Conservation (phyloP, 2,113 vertebrate genomes). For the Aphelocoma coerulescens region DNA sequence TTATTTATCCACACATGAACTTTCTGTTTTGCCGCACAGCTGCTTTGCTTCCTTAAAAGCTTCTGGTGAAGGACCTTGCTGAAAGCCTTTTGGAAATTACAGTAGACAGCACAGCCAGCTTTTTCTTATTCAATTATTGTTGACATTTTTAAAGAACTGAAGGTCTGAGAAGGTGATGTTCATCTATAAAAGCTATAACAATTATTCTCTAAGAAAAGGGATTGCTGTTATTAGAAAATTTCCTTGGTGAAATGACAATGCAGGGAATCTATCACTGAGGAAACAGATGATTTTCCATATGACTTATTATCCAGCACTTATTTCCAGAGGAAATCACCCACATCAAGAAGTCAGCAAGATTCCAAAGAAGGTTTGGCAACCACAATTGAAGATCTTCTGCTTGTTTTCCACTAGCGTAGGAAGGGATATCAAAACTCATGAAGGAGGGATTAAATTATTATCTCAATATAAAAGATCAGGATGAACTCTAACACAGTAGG, state of each 20-base stretch:
- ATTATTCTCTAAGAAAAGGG: background rate
- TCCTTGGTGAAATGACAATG: background rate
- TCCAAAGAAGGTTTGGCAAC: background rate
- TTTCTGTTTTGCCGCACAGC: background rate
- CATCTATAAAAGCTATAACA: background rate
- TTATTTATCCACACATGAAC: background rate
- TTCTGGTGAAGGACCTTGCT: background rate
- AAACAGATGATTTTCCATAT: background rate
- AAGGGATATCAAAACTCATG: background rate
- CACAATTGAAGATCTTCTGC: background rate
- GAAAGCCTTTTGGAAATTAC: background rate
- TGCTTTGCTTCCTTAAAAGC: background rate
- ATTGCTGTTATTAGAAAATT: background rate
- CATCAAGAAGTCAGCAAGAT: background rate
- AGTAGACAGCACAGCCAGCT: background rate
- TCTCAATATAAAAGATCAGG: background rate
- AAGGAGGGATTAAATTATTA: background rate
- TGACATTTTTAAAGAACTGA: slow-evolving; percentile 18
- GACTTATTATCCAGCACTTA: background rate
- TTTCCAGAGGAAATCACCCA: background rate
- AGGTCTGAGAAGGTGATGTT: background rate
- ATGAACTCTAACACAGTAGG: background rate
- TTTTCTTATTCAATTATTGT: background rate
- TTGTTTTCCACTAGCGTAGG: background rate
- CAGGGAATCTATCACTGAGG: background rate